These are phyloP conservation scores for Merops nubicus DNA, from an alignment of 2,113 vertebrate genomes.

Conservation along the genomic window DNA sequence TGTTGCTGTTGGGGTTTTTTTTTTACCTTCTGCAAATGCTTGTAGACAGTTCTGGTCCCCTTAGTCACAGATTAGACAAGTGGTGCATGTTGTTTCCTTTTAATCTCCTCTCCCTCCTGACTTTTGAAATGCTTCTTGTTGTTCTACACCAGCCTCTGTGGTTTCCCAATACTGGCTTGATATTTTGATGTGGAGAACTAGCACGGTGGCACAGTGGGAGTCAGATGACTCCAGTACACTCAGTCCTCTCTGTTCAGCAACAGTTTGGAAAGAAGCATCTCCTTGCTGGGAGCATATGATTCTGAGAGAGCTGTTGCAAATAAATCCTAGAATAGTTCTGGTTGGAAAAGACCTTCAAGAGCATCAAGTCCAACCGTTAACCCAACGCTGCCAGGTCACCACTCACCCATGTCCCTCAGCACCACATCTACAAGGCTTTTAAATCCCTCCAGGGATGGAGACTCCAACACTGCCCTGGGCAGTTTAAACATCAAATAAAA, in stretches of 20 bases:
- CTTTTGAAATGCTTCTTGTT: not conserved
- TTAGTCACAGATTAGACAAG: constrained; percentile 42
- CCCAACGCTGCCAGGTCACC: too few relatives aligned
- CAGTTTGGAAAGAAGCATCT: not conserved
- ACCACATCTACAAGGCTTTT: too few relatives aligned
- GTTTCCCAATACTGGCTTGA: not conserved
- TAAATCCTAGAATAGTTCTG: too few relatives aligned
- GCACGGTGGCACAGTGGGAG: not conserved
- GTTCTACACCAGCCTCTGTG: not conserved
- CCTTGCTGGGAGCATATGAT: not conserved
- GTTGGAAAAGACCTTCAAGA: too few relatives aligned
- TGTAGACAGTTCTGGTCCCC: constrained; percentile 5
- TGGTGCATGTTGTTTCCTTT: not conserved
- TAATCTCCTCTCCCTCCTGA: not conserved
- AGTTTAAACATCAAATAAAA: too few relatives aligned
- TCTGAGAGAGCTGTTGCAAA: not conserved
- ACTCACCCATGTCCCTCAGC: too few relatives aligned
- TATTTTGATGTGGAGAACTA: not conserved
- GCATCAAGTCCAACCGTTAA: too few relatives aligned
- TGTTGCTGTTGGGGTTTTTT: not conserved
- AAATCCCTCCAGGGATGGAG: too few relatives aligned
- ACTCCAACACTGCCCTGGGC: too few relatives aligned
- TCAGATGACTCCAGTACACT: not conserved
- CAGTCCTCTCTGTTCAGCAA: not conserved
- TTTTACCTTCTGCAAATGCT: not conserved